Conservation (phyloP, 2,797 vertebrate species). For the Eurystomus glaucurus region DNA sequence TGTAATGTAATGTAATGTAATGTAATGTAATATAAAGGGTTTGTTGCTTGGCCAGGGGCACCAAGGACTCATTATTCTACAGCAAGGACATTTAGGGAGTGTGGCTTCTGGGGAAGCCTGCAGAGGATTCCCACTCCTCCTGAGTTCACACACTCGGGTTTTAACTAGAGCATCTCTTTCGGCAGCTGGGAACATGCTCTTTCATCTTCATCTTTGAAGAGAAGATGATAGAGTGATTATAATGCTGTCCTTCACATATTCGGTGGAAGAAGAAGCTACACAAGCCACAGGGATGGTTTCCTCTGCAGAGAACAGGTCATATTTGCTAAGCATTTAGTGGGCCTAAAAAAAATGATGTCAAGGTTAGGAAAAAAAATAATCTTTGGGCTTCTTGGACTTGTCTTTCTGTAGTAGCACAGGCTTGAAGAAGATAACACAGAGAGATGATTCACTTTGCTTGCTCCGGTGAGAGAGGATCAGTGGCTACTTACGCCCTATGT, state of each 20-base stretch:
- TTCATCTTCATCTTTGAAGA: conserved; percentile 58
- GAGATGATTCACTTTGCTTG: conserved; percentile 49
- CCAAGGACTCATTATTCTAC: accelerated
- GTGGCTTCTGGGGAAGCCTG: conserved; percentile 5
- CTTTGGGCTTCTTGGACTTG: neutral
- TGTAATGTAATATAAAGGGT: neutral
- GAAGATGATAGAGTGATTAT: conserved; percentile 22
- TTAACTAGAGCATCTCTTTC: neutral
- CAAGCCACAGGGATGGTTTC: neutral
- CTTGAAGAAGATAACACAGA: conserved; percentile 35
- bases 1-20: neutral
- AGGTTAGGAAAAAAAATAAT: neutral
- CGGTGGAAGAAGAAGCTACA: neutral
- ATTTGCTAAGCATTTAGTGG: neutral
- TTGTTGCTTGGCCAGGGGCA: neutral
- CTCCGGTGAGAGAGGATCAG: neutral
- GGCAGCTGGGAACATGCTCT: neutral
- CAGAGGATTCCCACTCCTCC: conserved; percentile 49
- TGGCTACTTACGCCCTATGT: neutral
- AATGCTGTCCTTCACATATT: neutral
- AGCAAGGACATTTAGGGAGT: neutral
- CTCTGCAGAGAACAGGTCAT: neutral
- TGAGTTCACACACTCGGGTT: neutral
- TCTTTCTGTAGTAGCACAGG: neutral
- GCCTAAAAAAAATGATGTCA: neutral